These are phyloP conservation scores for Irena cyanogastra DNA, from an alignment of 2,113 vertebrate species.

Conservation along the genomic window DNA sequence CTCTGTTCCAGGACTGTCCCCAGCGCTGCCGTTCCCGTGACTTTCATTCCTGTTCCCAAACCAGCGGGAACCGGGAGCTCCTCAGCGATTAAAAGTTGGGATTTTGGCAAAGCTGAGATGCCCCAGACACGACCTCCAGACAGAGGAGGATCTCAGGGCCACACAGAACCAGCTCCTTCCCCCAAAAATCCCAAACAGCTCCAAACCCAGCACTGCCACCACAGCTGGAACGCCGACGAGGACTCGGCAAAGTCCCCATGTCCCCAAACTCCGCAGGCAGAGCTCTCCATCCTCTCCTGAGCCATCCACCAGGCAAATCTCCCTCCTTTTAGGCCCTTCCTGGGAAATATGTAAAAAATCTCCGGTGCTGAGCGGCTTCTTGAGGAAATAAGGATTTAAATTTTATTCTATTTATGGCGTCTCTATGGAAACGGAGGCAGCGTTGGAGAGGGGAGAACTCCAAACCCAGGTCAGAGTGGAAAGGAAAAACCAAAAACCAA, in stretches of 20 bases:
- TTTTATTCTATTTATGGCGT: slow-evolving; percentile 77
- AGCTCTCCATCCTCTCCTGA: neutral
- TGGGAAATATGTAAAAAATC: neutral
- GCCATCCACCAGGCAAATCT: neutral
- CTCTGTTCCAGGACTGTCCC: neutral
- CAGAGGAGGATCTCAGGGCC: neutral
- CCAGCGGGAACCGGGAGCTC: neutral
- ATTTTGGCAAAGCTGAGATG: neutral
- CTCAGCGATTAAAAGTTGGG: neutral
- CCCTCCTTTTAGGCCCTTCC: neutral
- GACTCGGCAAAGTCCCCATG: neutral
- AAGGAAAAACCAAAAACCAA: neutral
- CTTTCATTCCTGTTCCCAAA: neutral
- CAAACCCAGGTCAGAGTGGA: slow-evolving; percentile 24
- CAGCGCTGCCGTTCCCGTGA: neutral
- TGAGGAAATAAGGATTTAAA: slow-evolving; percentile 43
- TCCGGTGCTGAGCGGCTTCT: neutral
- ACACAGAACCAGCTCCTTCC: neutral
- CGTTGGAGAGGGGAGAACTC: slow-evolving; percentile 42
- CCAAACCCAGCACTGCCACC: neutral
- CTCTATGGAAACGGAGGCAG: slow-evolving; percentile 78
- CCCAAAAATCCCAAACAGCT: neutral
- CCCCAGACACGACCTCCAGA: neutral
- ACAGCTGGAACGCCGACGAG: neutral
- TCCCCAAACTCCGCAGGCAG: neutral